These are phyloP conservation scores for Callipepla californica DNA, from an alignment of 2,113 vertebrate genomes.

Conservation along the genomic window DNA sequence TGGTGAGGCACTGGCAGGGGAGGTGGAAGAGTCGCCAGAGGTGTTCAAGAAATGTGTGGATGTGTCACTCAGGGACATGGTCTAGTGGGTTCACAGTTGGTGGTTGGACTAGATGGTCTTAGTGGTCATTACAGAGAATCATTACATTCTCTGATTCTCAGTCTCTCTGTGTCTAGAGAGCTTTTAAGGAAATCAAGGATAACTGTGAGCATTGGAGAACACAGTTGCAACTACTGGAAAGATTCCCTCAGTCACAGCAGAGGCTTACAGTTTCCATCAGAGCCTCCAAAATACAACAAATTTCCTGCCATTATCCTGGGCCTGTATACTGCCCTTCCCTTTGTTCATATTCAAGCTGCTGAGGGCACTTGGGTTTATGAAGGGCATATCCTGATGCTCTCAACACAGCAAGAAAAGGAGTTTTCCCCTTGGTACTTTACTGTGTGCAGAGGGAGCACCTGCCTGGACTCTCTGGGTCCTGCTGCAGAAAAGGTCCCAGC, in stretches of 20 bases:
- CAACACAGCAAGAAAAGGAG: background rate
- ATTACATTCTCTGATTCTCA: too few relatives aligned
- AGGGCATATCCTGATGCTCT: background rate
- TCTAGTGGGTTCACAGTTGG: too few relatives aligned
- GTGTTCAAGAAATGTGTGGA: too few relatives aligned
- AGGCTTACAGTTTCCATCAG: background rate
- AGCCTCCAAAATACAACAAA: background rate
- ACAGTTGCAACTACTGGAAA: background rate
- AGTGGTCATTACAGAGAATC: too few relatives aligned
- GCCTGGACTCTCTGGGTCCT: background rate
- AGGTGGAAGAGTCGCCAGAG: too few relatives aligned
- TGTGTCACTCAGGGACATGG: too few relatives aligned
- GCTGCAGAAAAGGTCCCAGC: background rate
- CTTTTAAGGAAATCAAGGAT: background rate
- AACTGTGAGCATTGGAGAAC: background rate
- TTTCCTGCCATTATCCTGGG: background rate
- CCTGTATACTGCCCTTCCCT: background rate
- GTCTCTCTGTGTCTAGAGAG: background rate
- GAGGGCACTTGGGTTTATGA: background rate
- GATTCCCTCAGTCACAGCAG: background rate
- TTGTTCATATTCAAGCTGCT: background rate
- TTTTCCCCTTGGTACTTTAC: background rate
- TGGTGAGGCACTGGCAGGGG: too few relatives aligned
- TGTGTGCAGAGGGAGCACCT: background rate
- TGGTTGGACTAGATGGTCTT: too few relatives aligned